These are phyloP conservation scores for Danaus melanippus DNA, from an alignment of 1,140 invertebrate genomes.

Conservation along the genomic window DNA sequence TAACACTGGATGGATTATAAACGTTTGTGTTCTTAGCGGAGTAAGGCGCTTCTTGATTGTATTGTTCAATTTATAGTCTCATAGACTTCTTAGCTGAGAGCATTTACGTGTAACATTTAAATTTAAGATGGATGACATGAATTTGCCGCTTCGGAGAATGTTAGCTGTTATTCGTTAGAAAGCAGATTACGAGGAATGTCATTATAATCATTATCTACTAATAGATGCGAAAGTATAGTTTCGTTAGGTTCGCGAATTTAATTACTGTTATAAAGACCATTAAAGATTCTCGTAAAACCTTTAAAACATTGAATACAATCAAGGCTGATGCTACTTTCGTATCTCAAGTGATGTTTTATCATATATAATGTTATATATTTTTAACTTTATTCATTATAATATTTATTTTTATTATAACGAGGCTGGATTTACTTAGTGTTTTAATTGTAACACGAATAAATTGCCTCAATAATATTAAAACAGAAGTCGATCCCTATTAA, in stretches of 20 bases:
- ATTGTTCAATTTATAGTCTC: conserved; percentile 35
- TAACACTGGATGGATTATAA: neutral
- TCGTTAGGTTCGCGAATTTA: too few species aligned
- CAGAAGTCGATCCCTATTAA: conserved; percentile 30
- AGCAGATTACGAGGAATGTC: too few species aligned
- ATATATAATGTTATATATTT: too few species aligned
- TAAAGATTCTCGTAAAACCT: too few species aligned
- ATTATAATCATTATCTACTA: too few species aligned
- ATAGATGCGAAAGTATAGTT: too few species aligned
- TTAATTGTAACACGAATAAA: neutral
- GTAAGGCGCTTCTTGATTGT: conserved; percentile 31
- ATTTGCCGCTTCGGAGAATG: conserved; percentile 29
- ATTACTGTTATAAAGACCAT: too few species aligned
- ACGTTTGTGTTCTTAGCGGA: conserved; percentile 7
- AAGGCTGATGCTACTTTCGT: too few species aligned
- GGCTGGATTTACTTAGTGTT: neutral
- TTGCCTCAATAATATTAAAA: conserved; percentile 19
- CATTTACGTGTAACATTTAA: conserved; percentile 59
- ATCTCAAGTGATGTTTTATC: too few species aligned
- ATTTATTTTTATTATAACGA: neutral
- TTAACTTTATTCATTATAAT: too few species aligned
- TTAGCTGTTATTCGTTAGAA: conserved; percentile 18
- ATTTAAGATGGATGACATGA: conserved; percentile 54
- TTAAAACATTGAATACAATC: too few species aligned
- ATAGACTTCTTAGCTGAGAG: conserved; percentile 29